A percentile compares a stretch with the other conserved stretches of the same genome.
phyloP scores from a whole-genome alignment of 2,888 invertebrate species.

The Yponomeuta malinellus region DNA sequence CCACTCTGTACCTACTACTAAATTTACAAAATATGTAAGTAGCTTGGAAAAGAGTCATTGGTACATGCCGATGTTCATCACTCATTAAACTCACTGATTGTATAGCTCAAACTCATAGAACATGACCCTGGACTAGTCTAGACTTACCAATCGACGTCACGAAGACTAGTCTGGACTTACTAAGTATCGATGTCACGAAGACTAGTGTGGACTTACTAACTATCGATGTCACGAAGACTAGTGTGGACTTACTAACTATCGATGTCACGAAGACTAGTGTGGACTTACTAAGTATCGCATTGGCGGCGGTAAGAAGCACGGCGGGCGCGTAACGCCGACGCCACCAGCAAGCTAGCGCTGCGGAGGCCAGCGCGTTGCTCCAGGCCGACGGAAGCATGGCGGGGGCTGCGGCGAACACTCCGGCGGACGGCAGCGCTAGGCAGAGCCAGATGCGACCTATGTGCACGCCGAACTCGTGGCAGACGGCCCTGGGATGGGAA shows the following conservation, averaged over 20 bases:
- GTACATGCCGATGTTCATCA: too few relatives aligned
- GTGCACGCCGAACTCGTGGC: slow-evolving; percentile 91
- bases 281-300: slow-evolving; percentile 79
- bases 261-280: neutral
- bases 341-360: slow-evolving; percentile 94
- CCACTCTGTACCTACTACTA: too few relatives aligned
- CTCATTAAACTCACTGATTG: too few relatives aligned
- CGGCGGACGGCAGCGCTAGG: slow-evolving; percentile 89
- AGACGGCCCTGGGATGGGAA: slow-evolving; percentile 80
- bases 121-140: neutral
- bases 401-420: slow-evolving; percentile 91
- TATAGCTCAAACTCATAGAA: too few relatives aligned
- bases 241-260: neutral
- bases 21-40: too few relatives aligned
- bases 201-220: neutral
- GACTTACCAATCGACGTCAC: neutral
- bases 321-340: slow-evolving; percentile 85
- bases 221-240: neutral
- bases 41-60: too few relatives aligned
- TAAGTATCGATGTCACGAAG: neutral
- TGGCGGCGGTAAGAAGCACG: slow-evolving; percentile 88
- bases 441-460: slow-evolving; percentile 89
- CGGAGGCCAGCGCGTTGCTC: slow-evolving; percentile 90
- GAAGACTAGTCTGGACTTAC: neutral
- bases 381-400: slow-evolving; percentile 97